A percentile compares a stretch with the other conserved stretches of the same genome.
Evolutionary conservation across 2,888 invertebrate genomes (phyloP).

Genomic region (Hoplodrina ambigua): DNA sequence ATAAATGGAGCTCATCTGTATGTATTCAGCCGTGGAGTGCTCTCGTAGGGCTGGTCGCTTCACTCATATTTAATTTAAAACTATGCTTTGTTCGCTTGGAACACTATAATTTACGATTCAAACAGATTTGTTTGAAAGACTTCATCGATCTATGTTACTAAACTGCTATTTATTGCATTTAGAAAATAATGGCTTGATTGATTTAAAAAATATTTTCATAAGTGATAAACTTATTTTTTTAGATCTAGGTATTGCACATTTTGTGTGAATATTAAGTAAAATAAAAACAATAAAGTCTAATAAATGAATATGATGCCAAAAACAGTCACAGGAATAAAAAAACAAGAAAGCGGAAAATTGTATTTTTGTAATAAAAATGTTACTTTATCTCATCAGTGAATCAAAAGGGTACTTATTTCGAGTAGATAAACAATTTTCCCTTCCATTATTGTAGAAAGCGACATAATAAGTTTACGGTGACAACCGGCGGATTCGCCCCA

Average conservation of each 20-base stretch:
- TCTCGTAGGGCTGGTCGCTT: conserved; percentile 28
- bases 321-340: conserved; percentile 9
- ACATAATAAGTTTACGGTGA: conserved; percentile 59
- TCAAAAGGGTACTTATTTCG: conserved; percentile 48
- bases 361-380: conserved; percentile 30
- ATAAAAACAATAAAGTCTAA: neutral
- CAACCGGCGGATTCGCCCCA: conserved; percentile 40
- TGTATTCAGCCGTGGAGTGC: conserved; percentile 50
- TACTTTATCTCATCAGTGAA: conserved; percentile 36
- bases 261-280: neutral
- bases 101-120: conserved; percentile 29
- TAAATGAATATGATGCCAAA: conserved; percentile 2
- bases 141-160: conserved; percentile 10
- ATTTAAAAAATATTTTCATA: neutral
- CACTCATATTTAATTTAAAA: conserved; percentile 58
- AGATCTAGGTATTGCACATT: neutral
- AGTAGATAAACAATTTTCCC: conserved; percentile 54
- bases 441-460: conserved; percentile 52
- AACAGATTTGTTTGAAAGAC: conserved; percentile 31
- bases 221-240: neutral
- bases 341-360: conserved; percentile 19
- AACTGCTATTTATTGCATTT: conserved; percentile 7
- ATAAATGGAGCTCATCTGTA: conserved; percentile 53
- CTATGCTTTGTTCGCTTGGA: conserved; percentile 20
- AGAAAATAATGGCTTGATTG: neutral